These are phyloP conservation scores for Vireo altiloquus DNA, from an alignment of 2,113 vertebrate species.

Conservation along the genomic window DNA sequence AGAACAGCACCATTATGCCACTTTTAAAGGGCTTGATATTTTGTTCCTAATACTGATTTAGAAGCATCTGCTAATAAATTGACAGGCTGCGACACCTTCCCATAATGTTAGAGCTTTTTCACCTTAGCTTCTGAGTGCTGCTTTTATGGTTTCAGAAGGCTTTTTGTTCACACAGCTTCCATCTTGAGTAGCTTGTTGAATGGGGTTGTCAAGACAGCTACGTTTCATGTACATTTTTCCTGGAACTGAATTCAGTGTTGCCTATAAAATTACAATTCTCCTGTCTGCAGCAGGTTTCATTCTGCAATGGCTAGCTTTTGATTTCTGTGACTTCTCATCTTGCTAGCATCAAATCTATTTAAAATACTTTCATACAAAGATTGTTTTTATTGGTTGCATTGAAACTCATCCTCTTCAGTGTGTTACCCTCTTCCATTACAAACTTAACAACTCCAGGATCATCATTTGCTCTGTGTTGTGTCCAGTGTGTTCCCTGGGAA, in stretches of 20 bases:
- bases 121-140: not conserved
- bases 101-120: constrained; percentile 39
- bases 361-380: not conserved
- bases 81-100: constrained; percentile 35
- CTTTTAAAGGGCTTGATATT: not conserved
- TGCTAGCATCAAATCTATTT: not conserved
- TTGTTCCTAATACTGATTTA: constrained; percentile 40
- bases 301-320: not conserved
- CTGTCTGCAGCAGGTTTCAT: not conserved
- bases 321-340: not conserved
- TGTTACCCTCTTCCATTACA: not conserved
- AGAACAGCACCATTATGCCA: not conserved
- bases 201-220: constrained; percentile 36
- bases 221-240: constrained; percentile 9
- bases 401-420: not conserved
- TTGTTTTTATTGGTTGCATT: not conserved
- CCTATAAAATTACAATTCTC: not conserved
- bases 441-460: not conserved
- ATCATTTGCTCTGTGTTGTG: not conserved
- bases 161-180: constrained; percentile 39
- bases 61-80: constrained; percentile 55
- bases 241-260: constrained; percentile 9
- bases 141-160: constrained; percentile 40
- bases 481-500: not conserved
- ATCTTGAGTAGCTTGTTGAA: constrained; percentile 39